Conservation (phyloP, 2,797 vertebrate species). For the Aratinga solstitialis region DNA sequence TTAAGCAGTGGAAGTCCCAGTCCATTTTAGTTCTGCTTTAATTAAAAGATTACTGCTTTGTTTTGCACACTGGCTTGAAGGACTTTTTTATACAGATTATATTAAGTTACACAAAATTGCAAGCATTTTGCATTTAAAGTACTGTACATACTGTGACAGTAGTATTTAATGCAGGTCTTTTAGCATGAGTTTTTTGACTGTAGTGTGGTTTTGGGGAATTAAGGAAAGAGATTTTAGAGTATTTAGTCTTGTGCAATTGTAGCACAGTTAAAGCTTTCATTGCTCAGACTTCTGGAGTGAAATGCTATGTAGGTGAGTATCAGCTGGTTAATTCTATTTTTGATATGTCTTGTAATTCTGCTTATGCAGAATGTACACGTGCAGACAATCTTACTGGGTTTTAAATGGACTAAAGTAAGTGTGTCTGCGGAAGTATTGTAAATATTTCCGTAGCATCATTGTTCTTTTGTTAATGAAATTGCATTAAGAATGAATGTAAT, state of each 20-base stretch:
- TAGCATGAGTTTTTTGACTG: not conserved
- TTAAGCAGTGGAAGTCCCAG: not conserved
- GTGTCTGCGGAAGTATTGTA: not conserved
- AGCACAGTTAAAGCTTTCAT: not conserved
- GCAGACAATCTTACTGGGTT: not conserved
- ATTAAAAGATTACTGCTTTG: not conserved
- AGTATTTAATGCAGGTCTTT: not conserved
- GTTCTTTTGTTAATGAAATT: not conserved
- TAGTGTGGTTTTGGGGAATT: not conserved
- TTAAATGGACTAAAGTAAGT: not conserved
- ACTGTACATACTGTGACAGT: not conserved
- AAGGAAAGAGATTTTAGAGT: not conserved
- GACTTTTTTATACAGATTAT: not conserved
- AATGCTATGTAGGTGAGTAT: slow-evolving; percentile 5
- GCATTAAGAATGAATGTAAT: not conserved
- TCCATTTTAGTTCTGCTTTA: not conserved
- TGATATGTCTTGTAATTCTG: not conserved
- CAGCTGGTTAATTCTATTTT: not conserved
- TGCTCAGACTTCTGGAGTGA: not conserved
- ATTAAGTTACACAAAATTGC: not conserved
- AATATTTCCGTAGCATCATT: not conserved
- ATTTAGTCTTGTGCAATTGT: not conserved
- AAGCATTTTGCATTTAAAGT: not conserved
- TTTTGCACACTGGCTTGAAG: not conserved
- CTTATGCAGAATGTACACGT: not conserved